Percentiles rank a stretch among this genome's conserved stretches.
These are phyloP conservation scores for Montipora efflorescens DNA, from an alignment of 64 coral and sea anemone genomes.

Conservation along the genomic window DNA sequence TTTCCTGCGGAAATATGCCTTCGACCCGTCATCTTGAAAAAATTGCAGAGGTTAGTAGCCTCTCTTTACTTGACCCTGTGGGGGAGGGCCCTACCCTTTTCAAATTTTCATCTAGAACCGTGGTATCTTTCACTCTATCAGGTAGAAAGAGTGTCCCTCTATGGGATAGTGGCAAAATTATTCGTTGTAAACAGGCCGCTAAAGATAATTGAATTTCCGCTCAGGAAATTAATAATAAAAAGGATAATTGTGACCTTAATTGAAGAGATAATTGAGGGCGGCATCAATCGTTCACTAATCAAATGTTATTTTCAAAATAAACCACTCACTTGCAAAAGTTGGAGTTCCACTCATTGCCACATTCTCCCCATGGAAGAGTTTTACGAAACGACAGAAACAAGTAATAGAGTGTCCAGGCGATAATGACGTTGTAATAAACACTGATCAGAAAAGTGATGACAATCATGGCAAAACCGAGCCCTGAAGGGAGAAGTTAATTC, in stretches of 20 bases:
- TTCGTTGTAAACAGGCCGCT: no score
- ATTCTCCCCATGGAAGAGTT: slow-evolving; percentile 66
- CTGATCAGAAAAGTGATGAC: slow-evolving; percentile 48
- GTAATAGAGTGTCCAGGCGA: slow-evolving; percentile 72
- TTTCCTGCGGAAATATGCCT: no score
- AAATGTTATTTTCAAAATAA: background rate
- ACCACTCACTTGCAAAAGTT: slow-evolving; percentile 62
- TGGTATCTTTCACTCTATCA: background rate
- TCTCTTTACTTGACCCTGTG: no score
- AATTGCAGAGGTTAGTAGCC: no score
- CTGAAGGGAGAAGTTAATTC: background rate
- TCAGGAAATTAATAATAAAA: no score
- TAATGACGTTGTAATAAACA: slow-evolving; percentile 78
- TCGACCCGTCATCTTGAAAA: no score
- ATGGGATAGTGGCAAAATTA: background rate
- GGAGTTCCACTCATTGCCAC: slow-evolving; percentile 73
- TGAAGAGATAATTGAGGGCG: no score
- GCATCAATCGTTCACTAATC: no score
- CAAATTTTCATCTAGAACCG: background rate
- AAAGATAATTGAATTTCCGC: no score
- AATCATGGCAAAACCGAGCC: slow-evolving; percentile 68
- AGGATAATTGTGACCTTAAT: no score
- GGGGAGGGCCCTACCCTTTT: no score
- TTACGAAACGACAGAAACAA: slow-evolving; percentile 55
- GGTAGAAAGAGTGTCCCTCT: background rate